Base-by-base conservation (phyloP, 1,140 invertebrate species). In the Drosophila quadrilineata region DNA sequence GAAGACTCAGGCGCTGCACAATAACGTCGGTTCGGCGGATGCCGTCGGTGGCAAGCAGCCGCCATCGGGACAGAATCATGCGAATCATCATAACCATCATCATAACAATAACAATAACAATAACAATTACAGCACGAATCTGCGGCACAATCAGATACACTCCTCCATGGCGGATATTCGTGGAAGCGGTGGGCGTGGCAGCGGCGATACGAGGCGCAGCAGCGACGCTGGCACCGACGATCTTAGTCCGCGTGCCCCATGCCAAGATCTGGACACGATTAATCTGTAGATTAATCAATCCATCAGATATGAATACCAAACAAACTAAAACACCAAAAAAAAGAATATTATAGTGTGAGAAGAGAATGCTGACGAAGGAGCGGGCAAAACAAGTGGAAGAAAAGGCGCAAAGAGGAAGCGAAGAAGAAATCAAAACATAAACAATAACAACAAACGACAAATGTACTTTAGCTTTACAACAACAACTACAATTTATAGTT, bases 241-340 rank as follows among this genome's bases (percentile, higher is more conserved):
- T 22, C 24, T 88, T 29, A 89, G 89, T 82, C 89, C 89, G 2
- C 88, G 91, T 29, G 91, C 91, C 0, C 92, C 92, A 49, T 93
- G 92, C 71, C 92, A 93, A 79, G 92, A 93, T 86, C 88, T 93
- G 79, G 93, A 94, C 75, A 93, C 93, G 33, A 93, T 94, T 60
- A 94, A 93, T 90, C 90, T 93, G 35, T 92, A 90, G 58, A 52
- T 29, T n/a, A n/a, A n/a, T n/a, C n/a, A n/a, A n/a, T n/a, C n/a
- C n/a, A n/a, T n/a, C n/a, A n/a, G 24, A 33, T 52, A 49, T n/a
- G 6, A 38, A 12, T 16, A 26, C 26, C 28, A 57, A 29, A 17
- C 0, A 40, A 53, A 28, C 19, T 26, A 24, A 29, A 45, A 17
- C 50, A 60, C 24, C 43, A 59, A 41, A 54, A 12, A 2, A 71